Evolutionary conservation across 2,113 vertebrate species (phyloP), one percentile per base, ranked within the genome.

Genomic region (Gymnocephalus cernua): DNA sequence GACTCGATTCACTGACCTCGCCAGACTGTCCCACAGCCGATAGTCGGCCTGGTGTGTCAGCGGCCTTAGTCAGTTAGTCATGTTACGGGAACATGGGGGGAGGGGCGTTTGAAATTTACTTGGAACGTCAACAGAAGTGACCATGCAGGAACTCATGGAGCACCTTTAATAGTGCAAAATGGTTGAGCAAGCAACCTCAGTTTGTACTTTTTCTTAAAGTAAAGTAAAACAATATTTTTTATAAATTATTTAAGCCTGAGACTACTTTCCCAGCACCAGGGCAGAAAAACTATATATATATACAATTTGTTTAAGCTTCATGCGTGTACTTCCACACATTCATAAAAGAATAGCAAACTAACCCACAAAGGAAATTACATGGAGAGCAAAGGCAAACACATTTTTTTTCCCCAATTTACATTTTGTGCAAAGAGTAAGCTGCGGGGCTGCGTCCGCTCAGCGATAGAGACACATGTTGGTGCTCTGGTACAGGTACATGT

Each of bases 401-500:
- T 27, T 50, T 59, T 16, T 23, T 16, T 18, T 47, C 0, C 2
- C 11, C 15, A 45, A 16, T 14, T 29, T 15, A 41, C 19, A 53
- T 16, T 29, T 23, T 35, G 45, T 54, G 53, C 45, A 9, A 16
- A 27, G 12, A 64, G 27, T 7, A 13, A 27, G 25, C 41, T 9
- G 41, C 0, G n/a, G 8, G 51, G 0, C 11, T 38, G 27, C 5
- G 15, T 9, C 23, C 48, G 1, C 41, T 92, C 79, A 98, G 74
- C 94, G 95, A 75, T 98, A 98, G 0, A 98, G 94, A 0, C 92
- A 94, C 96, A 97, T 96, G 70, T 87, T 96, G 75, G 86, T 92
- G 91, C 94, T 97, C 91, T 97, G 96, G 79, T 97, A 98, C 86
- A 98, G 93, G 91, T 96, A 98, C 96, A 98, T 97, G 93, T 97